Evolutionary conservation across 2,888 invertebrate species (phyloP), one percentile per base, ranked within the genome.

Genomic region (Pelosia muscerda): DNA sequence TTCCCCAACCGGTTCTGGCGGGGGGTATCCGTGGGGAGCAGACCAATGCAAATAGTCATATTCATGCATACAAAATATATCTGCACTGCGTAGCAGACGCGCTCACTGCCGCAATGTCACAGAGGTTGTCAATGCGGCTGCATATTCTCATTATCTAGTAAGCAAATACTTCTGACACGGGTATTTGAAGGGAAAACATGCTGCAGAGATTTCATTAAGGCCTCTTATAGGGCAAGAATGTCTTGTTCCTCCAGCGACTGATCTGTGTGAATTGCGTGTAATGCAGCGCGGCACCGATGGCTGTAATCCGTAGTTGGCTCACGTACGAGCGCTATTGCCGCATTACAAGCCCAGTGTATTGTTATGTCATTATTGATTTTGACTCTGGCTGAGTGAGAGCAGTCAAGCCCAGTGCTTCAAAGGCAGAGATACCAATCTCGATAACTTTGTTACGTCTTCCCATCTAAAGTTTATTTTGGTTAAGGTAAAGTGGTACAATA

Each of bases 351-450:
- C 72, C 67, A 75, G 66, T 74, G 75, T 81, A 81, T 72, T 81
- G 81, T 81, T 81, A 81, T 81, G 73, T 81, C 77, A 76, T 81
- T 81, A 81, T 79, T 73, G 81, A 81, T 81, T 81, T 77, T 63
- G 70, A 70, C 61, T 72, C 66, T 26, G 65, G 62, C 63, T 25
- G 70, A 62, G 71, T 69, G 55, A 57, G 65, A 55, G 25, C 60
- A 23, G 34, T 23, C n/a, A 31, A 68, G 34, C 61, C 53, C 23
- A 49, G n/a, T 57, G 63, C 65, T 71, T 64, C 58, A 64, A 72
- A 69, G n/a, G 56, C 28, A 58, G 60, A 72, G 58, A 74, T 71
- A 69, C 65, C 67, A 66, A 68, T 63, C 55, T 73, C 59, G 22
- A 53, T 59, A n/a, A 49, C n/a, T 61, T 6, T n/a, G 11, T 26